Evolutionary conservation across 2,888 invertebrate genomes (phyloP).

Genomic region (Scelioninae gen. 1): DNA sequence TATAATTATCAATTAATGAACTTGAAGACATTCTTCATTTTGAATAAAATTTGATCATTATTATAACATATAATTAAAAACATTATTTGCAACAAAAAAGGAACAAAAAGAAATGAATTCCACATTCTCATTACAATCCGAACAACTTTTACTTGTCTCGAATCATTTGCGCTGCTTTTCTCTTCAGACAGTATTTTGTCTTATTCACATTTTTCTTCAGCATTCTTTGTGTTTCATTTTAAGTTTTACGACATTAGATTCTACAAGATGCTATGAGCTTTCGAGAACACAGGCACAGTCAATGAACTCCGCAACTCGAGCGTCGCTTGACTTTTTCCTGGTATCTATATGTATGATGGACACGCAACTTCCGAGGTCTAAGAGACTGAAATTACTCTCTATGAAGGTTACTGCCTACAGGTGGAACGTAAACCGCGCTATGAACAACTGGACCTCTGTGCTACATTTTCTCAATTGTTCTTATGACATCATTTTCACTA

Average conservation of each 20-base stretch:
- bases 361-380: conserved; percentile 74
- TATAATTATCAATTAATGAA: no score
- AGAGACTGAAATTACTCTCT: conserved; percentile 60
- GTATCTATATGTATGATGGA: conserved; percentile 71
- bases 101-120: no score
- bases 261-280: conserved; percentile 61
- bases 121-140: no score
- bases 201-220: conserved; percentile 33
- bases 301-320: conserved; percentile 74
- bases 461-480: conserved; percentile 54
- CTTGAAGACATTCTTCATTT: no score
- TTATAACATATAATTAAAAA: no score
- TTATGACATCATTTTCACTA: conserved; percentile 52
- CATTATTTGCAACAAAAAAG: no score
- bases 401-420: conserved; percentile 61
- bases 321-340: conserved; percentile 71
- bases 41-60: no score
- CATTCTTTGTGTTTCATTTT: conserved; percentile 46
- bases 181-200: conserved; percentile 59
- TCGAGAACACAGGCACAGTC: conserved; percentile 70
- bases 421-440: conserved; percentile 51
- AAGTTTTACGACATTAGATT: conserved; percentile 67
- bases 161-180: no score
- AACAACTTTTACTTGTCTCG: no score
- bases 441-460: conserved; percentile 54